phyloP scores from a whole-genome alignment of 2,797 vertebrate genomes.

The Enteromius fasciolatus region DNA sequence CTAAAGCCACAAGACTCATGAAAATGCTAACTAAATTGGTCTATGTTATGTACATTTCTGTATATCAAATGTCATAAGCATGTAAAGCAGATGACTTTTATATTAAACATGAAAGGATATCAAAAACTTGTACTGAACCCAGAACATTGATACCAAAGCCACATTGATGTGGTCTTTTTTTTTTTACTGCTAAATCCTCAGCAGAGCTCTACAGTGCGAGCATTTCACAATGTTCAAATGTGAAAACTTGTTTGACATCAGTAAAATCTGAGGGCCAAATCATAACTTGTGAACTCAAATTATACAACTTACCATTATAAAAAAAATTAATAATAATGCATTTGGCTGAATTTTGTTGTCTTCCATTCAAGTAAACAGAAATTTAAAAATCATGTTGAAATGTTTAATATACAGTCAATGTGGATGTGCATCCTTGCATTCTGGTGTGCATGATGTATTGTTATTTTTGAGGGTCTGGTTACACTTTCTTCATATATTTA shows the following conservation, averaged over 20 bases:
- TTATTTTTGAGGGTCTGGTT: not conserved
- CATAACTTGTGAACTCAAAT: not conserved
- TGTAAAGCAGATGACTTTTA: no score
- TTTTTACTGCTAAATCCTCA: not conserved
- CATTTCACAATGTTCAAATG: not conserved
- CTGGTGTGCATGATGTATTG: not conserved
- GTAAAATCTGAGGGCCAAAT: not conserved
- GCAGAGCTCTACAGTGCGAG: constrained; percentile 21
- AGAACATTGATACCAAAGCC: not conserved
- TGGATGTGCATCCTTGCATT: not conserved
- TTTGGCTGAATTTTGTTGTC: not conserved
- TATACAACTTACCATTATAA: not conserved
- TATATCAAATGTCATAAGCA: not conserved
- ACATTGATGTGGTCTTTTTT: not conserved
- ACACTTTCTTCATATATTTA: not conserved
- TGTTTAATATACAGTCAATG: not conserved
- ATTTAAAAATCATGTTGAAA: not conserved
- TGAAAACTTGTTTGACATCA: not conserved
- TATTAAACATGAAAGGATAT: not conserved
- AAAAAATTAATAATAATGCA: not conserved
- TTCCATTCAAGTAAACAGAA: not conserved
- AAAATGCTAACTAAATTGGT: no score
- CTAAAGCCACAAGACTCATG: not conserved
- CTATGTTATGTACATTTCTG: not conserved
- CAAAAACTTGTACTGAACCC: constrained; percentile 3